These are phyloP conservation scores for Trachurus trachurus DNA, from an alignment of 2,797 vertebrate species.

Conservation along the genomic window DNA sequence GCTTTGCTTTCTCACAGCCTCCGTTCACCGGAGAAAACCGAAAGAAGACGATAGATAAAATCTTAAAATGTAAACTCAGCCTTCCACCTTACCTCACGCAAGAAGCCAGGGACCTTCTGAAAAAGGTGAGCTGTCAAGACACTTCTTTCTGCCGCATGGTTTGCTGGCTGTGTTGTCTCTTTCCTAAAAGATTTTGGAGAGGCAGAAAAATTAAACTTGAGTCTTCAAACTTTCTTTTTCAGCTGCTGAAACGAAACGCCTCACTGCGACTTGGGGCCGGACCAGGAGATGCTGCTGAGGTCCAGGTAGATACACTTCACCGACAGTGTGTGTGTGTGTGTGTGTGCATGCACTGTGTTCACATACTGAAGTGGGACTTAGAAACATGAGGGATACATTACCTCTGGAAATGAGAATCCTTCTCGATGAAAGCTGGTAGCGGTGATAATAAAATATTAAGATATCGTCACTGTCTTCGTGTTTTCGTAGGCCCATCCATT, in stretches of 20 bases:
- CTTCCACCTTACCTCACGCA: slow-evolving; percentile 98
- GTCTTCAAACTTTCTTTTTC: slow-evolving; percentile 31
- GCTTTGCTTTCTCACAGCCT: slow-evolving; percentile 79
- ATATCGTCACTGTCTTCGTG: neutral
- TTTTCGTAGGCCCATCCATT: slow-evolving; percentile 89
- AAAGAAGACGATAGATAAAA: slow-evolving; percentile 98
- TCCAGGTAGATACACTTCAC: slow-evolving; percentile 87
- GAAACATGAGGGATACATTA: no score
- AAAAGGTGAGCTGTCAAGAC: slow-evolving; percentile 88
- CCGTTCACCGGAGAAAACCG: slow-evolving; percentile 97
- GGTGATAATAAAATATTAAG: neutral
- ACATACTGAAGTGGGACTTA: neutral
- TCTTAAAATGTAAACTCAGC: slow-evolving; percentile 97
- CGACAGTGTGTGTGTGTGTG: neutral
- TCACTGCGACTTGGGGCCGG: slow-evolving; percentile 92
- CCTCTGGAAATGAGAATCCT: neutral
- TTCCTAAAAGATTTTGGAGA: neutral
- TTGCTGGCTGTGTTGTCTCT: neutral
- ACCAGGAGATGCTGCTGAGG: slow-evolving; percentile 92
- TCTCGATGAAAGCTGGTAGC: neutral
- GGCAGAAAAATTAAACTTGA: neutral
- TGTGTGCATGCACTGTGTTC: neutral
- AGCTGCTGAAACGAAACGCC: slow-evolving; percentile 98
- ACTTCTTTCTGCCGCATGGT: no score
- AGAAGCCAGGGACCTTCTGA: slow-evolving; percentile 97